phyloP scores from a whole-genome alignment of 2,113 vertebrate species.

The Strigops habroptila region DNA sequence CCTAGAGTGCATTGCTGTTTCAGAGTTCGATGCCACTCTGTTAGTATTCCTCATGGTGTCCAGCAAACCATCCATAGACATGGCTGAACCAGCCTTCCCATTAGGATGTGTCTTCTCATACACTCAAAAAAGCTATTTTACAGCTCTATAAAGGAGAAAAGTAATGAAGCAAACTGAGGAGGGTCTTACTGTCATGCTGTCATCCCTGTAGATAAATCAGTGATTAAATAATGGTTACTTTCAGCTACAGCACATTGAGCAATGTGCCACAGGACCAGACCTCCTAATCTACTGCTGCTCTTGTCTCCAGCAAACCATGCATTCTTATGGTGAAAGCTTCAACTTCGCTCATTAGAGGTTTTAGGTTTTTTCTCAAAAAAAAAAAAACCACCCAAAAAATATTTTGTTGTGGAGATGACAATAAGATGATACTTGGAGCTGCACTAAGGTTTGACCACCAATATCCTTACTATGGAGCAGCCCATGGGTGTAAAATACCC shows the following conservation, averaged over 20 bases:
- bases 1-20: fast-evolving
- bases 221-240: background rate
- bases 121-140: background rate
- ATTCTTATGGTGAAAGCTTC: background rate
- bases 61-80: background rate
- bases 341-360: background rate
- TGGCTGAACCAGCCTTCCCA: background rate
- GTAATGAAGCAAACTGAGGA: background rate
- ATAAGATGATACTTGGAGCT: background rate
- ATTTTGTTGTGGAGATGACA: background rate
- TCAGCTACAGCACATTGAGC: background rate
- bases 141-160: background rate
- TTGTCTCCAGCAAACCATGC: background rate
- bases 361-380: background rate
- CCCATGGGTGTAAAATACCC: background rate
- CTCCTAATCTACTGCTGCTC: background rate
- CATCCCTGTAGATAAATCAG: background rate
- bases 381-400: background rate
- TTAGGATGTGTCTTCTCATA: background rate
- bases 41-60: background rate
- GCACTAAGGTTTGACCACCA: background rate
- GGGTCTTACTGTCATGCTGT: background rate
- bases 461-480: background rate
- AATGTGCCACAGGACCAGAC: background rate
- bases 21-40: fast-evolving